Conservation (phyloP, 2,797 vertebrate genomes). For the Choloepus didactylus region DNA sequence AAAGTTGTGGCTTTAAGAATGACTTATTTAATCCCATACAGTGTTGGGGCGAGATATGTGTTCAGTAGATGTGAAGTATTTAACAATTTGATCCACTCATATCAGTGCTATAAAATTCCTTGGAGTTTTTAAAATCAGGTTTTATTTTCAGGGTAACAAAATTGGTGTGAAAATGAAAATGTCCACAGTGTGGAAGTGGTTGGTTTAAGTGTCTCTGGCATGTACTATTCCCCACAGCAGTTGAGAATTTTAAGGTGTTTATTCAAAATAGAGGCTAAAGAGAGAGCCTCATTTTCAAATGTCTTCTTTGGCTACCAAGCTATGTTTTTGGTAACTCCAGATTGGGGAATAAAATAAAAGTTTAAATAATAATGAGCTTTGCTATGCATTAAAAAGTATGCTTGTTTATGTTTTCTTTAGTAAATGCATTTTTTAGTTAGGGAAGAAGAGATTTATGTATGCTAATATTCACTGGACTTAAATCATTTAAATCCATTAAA, state of each 20-base stretch:
- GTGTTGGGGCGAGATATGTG: too few species aligned
- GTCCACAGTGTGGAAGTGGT: not conserved
- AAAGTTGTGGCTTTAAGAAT: not conserved
- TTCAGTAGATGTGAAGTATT: not conserved
- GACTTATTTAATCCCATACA: too few species aligned
- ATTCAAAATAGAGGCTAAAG: not conserved
- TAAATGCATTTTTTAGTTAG: not conserved
- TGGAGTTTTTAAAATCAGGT: not conserved
- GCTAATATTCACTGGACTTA: not conserved
- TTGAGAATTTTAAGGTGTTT: not conserved
- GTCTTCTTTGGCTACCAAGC: not conserved
- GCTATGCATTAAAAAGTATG: not conserved
- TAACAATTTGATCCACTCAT: accelerated
- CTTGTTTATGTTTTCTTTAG: not conserved
- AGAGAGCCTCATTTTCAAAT: not conserved
- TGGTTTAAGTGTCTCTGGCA: not conserved
- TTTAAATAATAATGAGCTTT: not conserved
- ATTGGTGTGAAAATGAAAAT: not conserved
- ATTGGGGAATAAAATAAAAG: not conserved
- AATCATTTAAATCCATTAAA: not conserved
- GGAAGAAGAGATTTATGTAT: not conserved
- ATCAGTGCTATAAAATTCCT: not conserved
- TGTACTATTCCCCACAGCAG: not conserved
- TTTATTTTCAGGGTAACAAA: not conserved
- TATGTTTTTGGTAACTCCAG: not conserved